Evolutionary conservation across 1,140 invertebrate genomes (phyloP).

Genomic region (Stratiolaelaps scimitus): DNA sequence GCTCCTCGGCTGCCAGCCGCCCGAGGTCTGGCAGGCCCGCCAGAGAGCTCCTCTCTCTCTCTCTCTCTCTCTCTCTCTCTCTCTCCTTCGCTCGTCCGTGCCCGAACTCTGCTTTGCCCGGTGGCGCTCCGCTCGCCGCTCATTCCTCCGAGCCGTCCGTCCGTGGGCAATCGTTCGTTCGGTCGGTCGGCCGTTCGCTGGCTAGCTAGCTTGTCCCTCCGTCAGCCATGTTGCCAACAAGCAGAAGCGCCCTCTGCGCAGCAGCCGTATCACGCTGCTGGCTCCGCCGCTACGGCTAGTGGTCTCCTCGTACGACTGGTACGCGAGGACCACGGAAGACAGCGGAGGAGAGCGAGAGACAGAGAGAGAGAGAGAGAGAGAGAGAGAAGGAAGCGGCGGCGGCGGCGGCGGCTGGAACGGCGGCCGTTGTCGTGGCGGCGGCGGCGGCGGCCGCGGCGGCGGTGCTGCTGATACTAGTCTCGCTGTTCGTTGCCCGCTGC

Average conservation of each 20-base stretch:
- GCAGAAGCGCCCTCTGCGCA: slow-evolving; percentile 22
- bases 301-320: no score
- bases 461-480: no score
- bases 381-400: slow-evolving; percentile 6
- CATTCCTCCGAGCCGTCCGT: no score
- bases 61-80: neutral
- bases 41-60: neutral
- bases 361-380: slow-evolving; percentile 4
- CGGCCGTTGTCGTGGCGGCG: no score
- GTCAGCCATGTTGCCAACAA: slow-evolving; percentile 29
- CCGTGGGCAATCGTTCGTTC: no score
- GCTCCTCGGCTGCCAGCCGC: neutral
- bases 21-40: neutral
- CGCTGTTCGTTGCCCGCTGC: no score
- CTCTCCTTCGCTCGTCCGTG: neutral
- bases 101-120: neutral
- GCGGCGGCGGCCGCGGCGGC: no score
- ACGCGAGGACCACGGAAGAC: no score
- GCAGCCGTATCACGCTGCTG: neutral
- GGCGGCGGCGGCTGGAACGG: neutral
- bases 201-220: neutral
- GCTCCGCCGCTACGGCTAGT: no score
- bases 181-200: neutral
- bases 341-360: slow-evolving; percentile 3
- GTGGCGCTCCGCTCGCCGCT: no score